These are phyloP conservation scores for Vesta saturnalis DNA, from an alignment of 2,888 invertebrate species.

Conservation along the genomic window DNA sequence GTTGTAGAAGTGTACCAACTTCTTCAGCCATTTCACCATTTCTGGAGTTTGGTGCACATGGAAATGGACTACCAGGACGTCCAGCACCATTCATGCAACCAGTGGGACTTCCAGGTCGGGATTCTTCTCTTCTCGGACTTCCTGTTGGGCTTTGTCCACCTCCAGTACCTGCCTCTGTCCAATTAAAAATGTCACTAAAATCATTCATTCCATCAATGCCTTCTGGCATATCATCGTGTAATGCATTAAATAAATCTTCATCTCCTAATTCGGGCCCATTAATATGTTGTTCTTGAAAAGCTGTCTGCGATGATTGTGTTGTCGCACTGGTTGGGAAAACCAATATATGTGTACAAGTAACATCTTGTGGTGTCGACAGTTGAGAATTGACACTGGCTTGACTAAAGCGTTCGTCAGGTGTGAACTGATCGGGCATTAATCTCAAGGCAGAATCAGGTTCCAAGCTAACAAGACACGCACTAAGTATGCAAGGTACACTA, in stretches of 20 bases:
- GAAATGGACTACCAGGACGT: conserved; percentile 62
- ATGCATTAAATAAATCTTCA: conserved; percentile 72
- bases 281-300: conserved; percentile 74
- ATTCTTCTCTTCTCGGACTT: conserved; percentile 66
- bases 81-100: conserved; percentile 57
- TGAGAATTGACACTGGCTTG: conserved; percentile 89
- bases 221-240: conserved; percentile 71
- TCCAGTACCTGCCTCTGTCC: conserved; percentile 69
- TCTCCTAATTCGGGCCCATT: conserved; percentile 74
- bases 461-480: conserved; percentile 96
- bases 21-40: conserved; percentile 56
- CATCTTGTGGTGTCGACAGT: conserved; percentile 95
- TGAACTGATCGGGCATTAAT: conserved; percentile 94
- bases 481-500: conserved; percentile 90
- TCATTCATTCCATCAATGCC: conserved; percentile 77
- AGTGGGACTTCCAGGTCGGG: conserved; percentile 67
- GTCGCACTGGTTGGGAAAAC: conserved; percentile 98
- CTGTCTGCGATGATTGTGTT: conserved; percentile 83
- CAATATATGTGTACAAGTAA: conserved; percentile 96
- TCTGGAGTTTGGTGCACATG: conserved; percentile 62
- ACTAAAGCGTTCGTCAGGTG: conserved; percentile 89
- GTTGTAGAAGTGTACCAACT: conserved; percentile 87
- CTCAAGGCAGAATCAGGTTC: conserved; percentile 80
- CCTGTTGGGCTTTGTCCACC: conserved; percentile 67
- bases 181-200: conserved; percentile 81